Evolutionary conservation across 1,140 invertebrate species (phyloP).

Genomic region (Hirudo medicinalis): DNA sequence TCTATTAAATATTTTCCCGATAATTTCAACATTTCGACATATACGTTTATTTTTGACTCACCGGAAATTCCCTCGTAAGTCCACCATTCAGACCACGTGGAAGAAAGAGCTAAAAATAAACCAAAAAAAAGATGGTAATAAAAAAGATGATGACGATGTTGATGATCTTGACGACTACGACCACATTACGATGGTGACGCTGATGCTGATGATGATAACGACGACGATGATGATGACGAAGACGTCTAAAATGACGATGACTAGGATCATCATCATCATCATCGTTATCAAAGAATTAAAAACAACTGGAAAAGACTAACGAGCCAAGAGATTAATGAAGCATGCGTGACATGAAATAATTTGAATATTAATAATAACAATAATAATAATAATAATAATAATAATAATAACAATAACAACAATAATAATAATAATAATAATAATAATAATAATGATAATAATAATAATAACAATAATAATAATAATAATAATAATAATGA

Average conservation of each 20-base stretch:
- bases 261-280: not conserved
- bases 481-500: too few relatives aligned
- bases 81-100: constrained; percentile 4
- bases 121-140: not conserved
- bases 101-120: constrained; percentile 5
- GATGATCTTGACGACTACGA: not conserved
- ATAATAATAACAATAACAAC: too few relatives aligned
- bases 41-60: not conserved
- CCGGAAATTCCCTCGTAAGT: constrained; percentile 1
- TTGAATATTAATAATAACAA: too few relatives aligned
- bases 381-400: too few relatives aligned
- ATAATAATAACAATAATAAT: too few relatives aligned
- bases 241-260: not conserved
- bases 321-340: too few relatives aligned
- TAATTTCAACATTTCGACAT: not conserved
- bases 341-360: too few relatives aligned
- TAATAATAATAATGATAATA: too few relatives aligned
- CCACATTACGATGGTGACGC: not conserved
- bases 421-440: too few relatives aligned
- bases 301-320: too few relatives aligned
- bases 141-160: not conserved
- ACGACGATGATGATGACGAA: not conserved
- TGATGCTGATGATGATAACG: not conserved
- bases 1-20: too few relatives aligned
- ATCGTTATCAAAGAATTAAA: too few relatives aligned